Percentiles rank a stretch among this genome's conserved stretches.
phyloP scores from a whole-genome alignment of 2,797 vertebrate species.

The Falco columbarius region DNA sequence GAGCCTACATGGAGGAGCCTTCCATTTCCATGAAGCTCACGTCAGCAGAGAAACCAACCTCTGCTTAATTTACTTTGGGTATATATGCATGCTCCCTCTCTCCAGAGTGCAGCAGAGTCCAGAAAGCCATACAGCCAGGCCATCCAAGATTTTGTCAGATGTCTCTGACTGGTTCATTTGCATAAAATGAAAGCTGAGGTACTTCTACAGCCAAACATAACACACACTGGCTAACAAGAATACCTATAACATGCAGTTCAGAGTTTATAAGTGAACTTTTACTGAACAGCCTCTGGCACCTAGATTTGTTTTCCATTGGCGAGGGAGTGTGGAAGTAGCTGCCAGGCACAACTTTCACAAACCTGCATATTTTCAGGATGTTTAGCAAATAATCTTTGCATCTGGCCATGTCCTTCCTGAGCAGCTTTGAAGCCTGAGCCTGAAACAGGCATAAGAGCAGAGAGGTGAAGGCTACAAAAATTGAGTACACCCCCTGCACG shows the following conservation, averaged over 20 bases:
- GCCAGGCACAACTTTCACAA: constrained; percentile 63
- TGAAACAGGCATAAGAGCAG: not conserved
- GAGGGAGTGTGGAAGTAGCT: constrained; percentile 11
- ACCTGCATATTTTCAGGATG: constrained; percentile 55
- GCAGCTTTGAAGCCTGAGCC: constrained; percentile 36
- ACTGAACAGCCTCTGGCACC: constrained; percentile 66
- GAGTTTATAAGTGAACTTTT: constrained; percentile 69
- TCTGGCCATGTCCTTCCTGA: constrained; percentile 24
- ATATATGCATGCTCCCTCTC: not conserved
- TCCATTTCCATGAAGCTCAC: not conserved
- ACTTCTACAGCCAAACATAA: constrained; percentile 70
- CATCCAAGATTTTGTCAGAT: constrained; percentile 22
- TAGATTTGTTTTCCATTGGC: constrained; percentile 67
- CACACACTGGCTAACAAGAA: constrained; percentile 47
- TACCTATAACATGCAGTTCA: constrained; percentile 56
- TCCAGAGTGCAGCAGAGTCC: not conserved
- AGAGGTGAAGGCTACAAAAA: not conserved
- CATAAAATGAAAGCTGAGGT: constrained; percentile 60
- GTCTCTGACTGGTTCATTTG: constrained; percentile 52
- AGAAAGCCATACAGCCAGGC: not conserved
- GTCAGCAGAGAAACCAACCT: not conserved
- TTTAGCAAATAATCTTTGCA: constrained; percentile 50
- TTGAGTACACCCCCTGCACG: not conserved
- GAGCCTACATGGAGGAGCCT: not conserved
- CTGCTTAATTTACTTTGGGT: not conserved